Percentiles rank a stretch among this genome's conserved stretches.
Evolutionary conservation across 2,113 vertebrate species (phyloP).

Genomic region (Melanerpes aurifrons): DNA sequence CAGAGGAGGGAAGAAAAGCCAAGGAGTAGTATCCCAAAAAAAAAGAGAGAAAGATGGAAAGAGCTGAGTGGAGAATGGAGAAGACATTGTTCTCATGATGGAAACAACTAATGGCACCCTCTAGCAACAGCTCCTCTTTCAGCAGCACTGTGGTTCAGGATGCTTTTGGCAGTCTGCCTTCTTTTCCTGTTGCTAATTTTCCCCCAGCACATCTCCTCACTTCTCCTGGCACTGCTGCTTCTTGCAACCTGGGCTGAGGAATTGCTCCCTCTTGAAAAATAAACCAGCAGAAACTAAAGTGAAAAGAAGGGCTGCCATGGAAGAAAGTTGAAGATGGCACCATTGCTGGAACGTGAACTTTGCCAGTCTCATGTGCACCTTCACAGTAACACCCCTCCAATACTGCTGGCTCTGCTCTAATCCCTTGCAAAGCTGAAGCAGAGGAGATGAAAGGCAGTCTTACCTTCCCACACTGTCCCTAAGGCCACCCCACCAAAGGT

Average conservation of each 20-base stretch:
- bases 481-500: background rate
- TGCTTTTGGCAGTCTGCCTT: background rate
- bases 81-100: background rate
- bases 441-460: background rate
- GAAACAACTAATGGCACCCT: background rate
- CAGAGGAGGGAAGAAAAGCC: background rate
- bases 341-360: background rate
- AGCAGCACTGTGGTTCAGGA: background rate
- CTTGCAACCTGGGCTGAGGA: background rate
- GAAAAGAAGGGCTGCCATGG: background rate
- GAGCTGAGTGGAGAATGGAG: background rate
- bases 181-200: background rate
- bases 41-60: background rate
- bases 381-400: background rate
- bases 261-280: background rate
- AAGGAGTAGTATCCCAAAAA: background rate
- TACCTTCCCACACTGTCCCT: background rate
- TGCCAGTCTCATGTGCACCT: background rate
- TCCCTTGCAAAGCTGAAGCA: background rate
- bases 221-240: background rate
- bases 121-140: background rate
- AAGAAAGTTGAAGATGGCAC: background rate
- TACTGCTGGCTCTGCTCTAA: background rate
- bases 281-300: background rate
- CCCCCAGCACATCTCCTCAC: background rate